A percentile compares a stretch with the other conserved stretches of the same genome.
phyloP scores from a whole-genome alignment of 2,797 vertebrate species.

The Tragelaphus oryx region DNA sequence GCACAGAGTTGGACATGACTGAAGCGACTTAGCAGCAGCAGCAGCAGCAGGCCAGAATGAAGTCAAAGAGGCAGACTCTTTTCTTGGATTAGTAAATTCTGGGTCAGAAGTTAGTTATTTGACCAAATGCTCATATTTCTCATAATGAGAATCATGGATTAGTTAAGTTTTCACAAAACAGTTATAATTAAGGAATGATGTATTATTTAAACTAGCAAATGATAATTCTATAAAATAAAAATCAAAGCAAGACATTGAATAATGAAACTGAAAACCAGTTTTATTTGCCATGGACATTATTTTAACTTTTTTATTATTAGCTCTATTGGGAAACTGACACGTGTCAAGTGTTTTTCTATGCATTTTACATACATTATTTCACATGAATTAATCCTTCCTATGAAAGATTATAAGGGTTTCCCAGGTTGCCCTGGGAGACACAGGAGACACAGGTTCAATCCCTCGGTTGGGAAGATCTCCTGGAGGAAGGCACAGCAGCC shows the following conservation, averaged over 20 bases:
- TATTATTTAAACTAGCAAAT: conserved; percentile 53
- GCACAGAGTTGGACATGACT: too few relatives aligned
- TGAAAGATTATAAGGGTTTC: not conserved
- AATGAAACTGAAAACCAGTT: conserved; percentile 51
- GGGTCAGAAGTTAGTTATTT: conserved; percentile 38
- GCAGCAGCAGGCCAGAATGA: not conserved
- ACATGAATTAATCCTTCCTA: not conserved
- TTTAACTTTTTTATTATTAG: conserved; percentile 57
- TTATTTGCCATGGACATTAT: conserved; percentile 46
- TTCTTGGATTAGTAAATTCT: not conserved
- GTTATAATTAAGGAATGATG: conserved; percentile 62
- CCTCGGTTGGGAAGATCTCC: not conserved
- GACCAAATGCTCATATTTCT: conserved; percentile 38
- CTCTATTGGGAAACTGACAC: conserved; percentile 3
- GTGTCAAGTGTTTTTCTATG: not conserved
- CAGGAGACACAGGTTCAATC: not conserved
- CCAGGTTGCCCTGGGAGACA: not conserved
- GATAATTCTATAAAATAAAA: conserved; percentile 59
- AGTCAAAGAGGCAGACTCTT: not conserved
- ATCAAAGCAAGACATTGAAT: conserved; percentile 58
- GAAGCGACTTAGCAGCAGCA: too few relatives aligned
- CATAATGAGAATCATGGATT: conserved; percentile 22
- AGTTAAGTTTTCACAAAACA: conserved; percentile 49
- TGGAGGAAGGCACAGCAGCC: not conserved
- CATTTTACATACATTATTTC: not conserved